Base-by-base conservation (phyloP, 2,888 invertebrate genomes). In the Mongoloraphidia duomilia region DNA sequence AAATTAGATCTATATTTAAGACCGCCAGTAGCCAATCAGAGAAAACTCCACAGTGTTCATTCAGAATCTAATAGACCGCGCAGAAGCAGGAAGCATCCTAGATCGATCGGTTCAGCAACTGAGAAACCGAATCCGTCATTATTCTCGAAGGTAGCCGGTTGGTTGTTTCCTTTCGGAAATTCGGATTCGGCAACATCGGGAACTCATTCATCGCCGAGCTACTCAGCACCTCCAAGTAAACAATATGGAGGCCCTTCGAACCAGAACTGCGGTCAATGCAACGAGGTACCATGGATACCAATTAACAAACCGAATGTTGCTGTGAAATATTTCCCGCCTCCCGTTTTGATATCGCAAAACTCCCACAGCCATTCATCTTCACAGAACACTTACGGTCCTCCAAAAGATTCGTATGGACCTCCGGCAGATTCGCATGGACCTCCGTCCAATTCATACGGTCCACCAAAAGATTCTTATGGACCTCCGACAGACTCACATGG, bases 221-320 rank as follows among this genome's bases (percentile, higher is more conserved):
- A 43, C 51, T 40, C 50, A 47, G 13, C 57, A 51, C 17, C 11
- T 47, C 52, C 50, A 57, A 52, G 46, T 26, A 26, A 26, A 49
- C 26, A 26, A 6, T 26, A 26, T 26, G 26, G 26, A 26, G 26
- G 26, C 1, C 26, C 26, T 26, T 26, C 26, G 26, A 26, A 6
- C 6, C 26, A 74, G 59, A 74, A 76, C 53, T 89, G 89, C 60
- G 81, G 83, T 60, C 77, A 83, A 48, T 89, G 89, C 61, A 86
- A 88, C 63, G 75, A 78, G 63, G 77, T 80, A 59, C 88, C 89
- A 51, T 89, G 89, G 89, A 76, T 85, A 57, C 89, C 89, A 37
- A 78, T 88, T n/a, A 49, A 58, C 11, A 57, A 55, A 47, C 53
- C 54, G 46, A 34, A 26, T 1, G 34, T 41, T 37, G 34, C 38